Percentiles rank a stretch among this genome's conserved stretches.
These are phyloP conservation scores for Clarias laeviceps DNA, from an alignment of 2,797 vertebrate species.

Conservation along the genomic window DNA sequence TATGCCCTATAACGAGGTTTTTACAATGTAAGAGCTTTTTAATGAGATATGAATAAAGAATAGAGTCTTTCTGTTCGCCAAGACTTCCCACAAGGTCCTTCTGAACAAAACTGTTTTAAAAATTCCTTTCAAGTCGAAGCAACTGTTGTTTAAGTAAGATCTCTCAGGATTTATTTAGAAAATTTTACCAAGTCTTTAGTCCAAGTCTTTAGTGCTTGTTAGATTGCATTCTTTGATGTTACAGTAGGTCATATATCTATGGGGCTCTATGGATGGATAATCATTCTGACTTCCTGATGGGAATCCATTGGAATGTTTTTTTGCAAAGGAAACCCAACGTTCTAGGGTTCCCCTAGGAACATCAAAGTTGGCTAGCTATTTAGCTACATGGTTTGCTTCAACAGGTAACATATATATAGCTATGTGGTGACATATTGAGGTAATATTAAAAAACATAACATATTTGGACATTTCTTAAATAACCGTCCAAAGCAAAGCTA, in stretches of 20 bases:
- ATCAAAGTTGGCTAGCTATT: not conserved
- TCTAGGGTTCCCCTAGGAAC: not conserved
- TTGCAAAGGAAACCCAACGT: not conserved
- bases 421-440: not conserved
- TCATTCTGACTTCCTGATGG: not conserved
- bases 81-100: not conserved
- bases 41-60: constrained; percentile 10
- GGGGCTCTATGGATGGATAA: not conserved
- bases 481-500: not conserved
- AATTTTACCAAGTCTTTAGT: not conserved
- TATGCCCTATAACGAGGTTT: constrained; percentile 3
- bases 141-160: not conserved
- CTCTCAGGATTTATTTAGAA: not conserved
- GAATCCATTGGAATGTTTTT: not conserved
- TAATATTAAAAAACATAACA: not conserved
- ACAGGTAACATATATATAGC: not conserved
- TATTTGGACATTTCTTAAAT: not conserved
- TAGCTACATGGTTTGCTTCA: not conserved
- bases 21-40: constrained; percentile 27
- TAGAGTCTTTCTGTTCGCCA: not conserved
- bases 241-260: not conserved
- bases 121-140: not conserved
- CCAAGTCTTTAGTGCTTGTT: not conserved
- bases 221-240: not conserved
- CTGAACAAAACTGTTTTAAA: not conserved